Conservation (phyloP, 2,113 vertebrate species). For the Perca flavescens region DNA sequence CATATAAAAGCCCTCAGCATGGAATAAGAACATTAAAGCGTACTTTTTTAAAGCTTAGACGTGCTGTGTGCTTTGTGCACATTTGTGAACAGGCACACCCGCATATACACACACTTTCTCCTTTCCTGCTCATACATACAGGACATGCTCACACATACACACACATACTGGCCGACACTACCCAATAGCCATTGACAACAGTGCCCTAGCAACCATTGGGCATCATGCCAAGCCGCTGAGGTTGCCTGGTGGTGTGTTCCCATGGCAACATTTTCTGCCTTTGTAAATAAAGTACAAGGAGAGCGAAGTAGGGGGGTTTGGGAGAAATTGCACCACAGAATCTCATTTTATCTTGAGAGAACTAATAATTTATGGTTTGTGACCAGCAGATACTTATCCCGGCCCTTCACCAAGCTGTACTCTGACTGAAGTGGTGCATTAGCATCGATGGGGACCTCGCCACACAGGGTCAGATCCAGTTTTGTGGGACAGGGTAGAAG, state of each 20-base stretch:
- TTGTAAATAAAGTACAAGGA: conserved; percentile 83
- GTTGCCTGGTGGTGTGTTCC: conserved; percentile 84
- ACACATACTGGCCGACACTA: conserved; percentile 68
- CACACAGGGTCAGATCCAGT: conserved; percentile 13
- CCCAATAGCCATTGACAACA: conserved; percentile 82
- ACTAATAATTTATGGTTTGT: conserved; percentile 69
- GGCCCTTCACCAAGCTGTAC: conserved; percentile 37
- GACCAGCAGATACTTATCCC: conserved; percentile 43
- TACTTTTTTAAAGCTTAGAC: conserved; percentile 14
- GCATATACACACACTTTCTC: not conserved
- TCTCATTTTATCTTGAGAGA: conserved; percentile 65
- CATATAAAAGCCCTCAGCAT: conserved; percentile 30
- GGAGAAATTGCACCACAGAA: conserved; percentile 61
- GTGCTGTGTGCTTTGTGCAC: not conserved
- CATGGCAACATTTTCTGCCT: conserved; percentile 85
- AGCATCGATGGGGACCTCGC: conserved; percentile 12
- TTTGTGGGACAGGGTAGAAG: conserved; percentile 9
- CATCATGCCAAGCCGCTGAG: conserved; percentile 83
- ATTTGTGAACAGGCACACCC: conserved; percentile 1
- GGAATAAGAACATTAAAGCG: conserved; percentile 39
- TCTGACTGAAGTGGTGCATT: conserved; percentile 43
- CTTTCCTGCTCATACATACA: conserved; percentile 28
- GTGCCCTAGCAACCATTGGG: conserved; percentile 86
- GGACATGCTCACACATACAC: conserved; percentile 37
- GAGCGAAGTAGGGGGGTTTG: conserved; percentile 44